These are phyloP conservation scores for Poecilus cupreus DNA, from an alignment of 2,888 invertebrate genomes.

Conservation along the genomic window DNA sequence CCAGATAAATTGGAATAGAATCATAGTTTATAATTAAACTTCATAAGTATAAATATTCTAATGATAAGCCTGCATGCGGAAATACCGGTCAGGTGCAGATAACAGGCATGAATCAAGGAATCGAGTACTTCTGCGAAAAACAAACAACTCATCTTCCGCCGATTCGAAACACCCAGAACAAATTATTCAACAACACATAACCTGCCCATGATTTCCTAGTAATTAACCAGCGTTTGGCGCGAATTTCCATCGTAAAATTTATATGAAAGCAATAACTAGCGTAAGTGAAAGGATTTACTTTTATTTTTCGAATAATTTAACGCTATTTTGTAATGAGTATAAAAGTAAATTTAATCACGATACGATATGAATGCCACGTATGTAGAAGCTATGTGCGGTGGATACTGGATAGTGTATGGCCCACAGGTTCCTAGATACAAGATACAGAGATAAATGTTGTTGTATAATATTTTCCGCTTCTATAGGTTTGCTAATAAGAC, in stretches of 20 bases:
- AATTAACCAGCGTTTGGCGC: neutral
- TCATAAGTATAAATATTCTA: too few species aligned
- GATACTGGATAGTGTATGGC: too few species aligned
- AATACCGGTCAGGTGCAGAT: too few species aligned
- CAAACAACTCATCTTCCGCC: neutral
- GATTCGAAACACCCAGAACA: neutral
- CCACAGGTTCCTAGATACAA: neutral
- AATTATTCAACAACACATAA: neutral
- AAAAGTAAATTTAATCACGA: neutral
- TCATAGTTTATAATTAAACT: too few species aligned
- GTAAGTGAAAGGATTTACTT: neutral
- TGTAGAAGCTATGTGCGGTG: neutral
- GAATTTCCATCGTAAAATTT: neutral
- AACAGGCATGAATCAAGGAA: too few species aligned
- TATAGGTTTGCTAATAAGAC: constrained; percentile 1
- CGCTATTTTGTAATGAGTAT: constrained; percentile 6
- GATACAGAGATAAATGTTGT: neutral
- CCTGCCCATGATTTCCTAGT: neutral
- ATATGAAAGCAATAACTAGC: neutral
- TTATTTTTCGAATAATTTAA: neutral
- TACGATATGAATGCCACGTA: neutral
- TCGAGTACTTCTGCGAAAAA: neutral
- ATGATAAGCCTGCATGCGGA: too few species aligned
- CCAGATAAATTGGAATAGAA: too few species aligned
- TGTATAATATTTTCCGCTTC: constrained; percentile 31